A percentile compares a stretch with the other conserved stretches of the same genome.
Conservation (phyloP, 2,113 vertebrate species). For the Ceyx cyanopectus region DNA sequence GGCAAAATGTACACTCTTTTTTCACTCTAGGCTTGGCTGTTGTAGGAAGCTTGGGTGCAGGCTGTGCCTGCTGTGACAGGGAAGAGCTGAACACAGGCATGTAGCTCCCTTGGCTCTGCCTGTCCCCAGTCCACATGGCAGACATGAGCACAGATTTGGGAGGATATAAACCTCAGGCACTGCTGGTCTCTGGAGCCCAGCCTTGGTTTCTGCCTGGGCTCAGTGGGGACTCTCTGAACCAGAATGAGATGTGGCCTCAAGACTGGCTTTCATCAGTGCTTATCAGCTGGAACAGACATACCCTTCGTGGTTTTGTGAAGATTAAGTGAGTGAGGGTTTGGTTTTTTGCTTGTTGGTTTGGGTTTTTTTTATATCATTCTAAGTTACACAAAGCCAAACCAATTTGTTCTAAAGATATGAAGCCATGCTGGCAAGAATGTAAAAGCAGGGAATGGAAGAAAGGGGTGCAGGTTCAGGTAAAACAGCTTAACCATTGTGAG, state of each 20-base stretch:
- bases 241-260: conserved; percentile 46
- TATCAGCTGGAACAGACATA: conserved; percentile 45
- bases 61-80: neutral
- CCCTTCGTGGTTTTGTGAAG: neutral
- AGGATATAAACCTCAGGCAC: neutral
- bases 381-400: neutral
- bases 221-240: neutral
- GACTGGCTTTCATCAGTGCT: conserved; percentile 43
- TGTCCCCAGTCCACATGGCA: neutral
- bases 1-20: neutral
- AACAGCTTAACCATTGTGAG: neutral
- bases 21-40: neutral
- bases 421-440: neutral
- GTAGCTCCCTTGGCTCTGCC: neutral
- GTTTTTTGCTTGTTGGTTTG: too few relatives aligned
- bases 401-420: neutral
- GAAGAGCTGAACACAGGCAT: neutral
- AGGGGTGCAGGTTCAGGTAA: neutral
- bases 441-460: neutral
- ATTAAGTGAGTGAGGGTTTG: neutral
- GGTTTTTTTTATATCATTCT: neutral
- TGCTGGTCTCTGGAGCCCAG: neutral
- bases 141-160: neutral
- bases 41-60: neutral
- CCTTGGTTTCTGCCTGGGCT: neutral